Evolutionary conservation across 2,797 vertebrate species (phyloP).

Genomic region (Oreochromis mossambicus): DNA sequence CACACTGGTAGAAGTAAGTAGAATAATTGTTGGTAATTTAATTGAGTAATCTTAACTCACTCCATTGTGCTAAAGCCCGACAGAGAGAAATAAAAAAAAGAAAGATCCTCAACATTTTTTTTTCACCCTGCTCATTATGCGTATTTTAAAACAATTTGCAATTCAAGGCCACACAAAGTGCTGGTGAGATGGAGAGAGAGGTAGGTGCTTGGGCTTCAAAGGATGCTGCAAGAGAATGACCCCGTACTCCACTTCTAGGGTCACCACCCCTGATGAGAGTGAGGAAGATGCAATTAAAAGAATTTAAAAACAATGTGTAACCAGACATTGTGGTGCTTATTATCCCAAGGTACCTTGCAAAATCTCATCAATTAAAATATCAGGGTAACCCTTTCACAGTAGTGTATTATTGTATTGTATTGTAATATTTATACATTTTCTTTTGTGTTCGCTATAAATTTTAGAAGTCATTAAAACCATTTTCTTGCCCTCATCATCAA

Average conservation of each 20-base stretch:
- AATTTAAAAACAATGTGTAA: conserved; percentile 76
- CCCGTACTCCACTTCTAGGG: conserved; percentile 73
- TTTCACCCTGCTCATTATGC: conserved; percentile 88
- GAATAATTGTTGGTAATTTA: conserved; percentile 90
- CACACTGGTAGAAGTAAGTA: conserved; percentile 58
- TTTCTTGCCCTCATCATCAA: background rate
- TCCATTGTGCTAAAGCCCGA: conserved; percentile 90
- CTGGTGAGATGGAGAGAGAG: conserved; percentile 63
- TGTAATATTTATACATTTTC: conserved; percentile 20
- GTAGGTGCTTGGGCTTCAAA: conserved; percentile 71
- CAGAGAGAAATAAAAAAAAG: conserved; percentile 93
- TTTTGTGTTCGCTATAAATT: conserved; percentile 34
- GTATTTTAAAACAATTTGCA: conserved; percentile 89
- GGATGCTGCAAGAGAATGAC: conserved; percentile 71
- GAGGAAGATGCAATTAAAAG: conserved; percentile 79
- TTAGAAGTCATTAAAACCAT: conserved; percentile 44
- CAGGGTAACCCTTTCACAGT: conserved; percentile 35
- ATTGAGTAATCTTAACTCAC: conserved; percentile 91
- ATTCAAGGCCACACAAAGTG: conserved; percentile 87
- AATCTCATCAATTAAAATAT: conserved; percentile 62
- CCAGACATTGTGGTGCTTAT: conserved; percentile 66
- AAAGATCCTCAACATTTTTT: conserved; percentile 74
- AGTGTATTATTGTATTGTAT: background rate
- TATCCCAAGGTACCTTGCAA: conserved; percentile 56
- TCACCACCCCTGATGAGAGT: conserved; percentile 75